Conservation (phyloP, 2,888 invertebrate genomes). For the Agrypnus murinus region DNA sequence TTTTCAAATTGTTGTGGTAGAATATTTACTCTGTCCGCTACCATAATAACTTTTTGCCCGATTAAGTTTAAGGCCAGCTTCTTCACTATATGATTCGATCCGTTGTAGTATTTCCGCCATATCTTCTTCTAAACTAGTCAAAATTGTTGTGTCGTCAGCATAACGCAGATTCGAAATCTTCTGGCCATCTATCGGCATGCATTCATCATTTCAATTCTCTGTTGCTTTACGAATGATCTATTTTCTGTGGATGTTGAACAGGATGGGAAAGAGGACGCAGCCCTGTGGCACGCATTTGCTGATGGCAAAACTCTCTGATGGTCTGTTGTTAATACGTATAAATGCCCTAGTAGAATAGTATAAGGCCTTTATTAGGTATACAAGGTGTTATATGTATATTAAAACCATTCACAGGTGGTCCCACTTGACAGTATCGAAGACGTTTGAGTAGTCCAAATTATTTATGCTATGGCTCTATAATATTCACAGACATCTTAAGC, state of each 20-base stretch:
- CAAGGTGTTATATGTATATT: slow-evolving; percentile 5
- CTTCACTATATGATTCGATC: slow-evolving; percentile 10
- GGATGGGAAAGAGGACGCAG: slow-evolving; percentile 16
- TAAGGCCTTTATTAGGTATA: slow-evolving; percentile 23
- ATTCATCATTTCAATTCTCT: slow-evolving; percentile 15
- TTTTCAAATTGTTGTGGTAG: no score
- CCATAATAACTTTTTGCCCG: slow-evolving; percentile 20
- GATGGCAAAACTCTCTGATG: slow-evolving; percentile 6
- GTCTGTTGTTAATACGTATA: background rate
- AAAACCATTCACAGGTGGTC: slow-evolving; percentile 10
- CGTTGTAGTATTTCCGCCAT: no score
- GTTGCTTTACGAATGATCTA: slow-evolving; percentile 9
- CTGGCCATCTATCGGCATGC: no score
- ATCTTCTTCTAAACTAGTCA: slow-evolving; percentile 4
- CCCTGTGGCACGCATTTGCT: background rate
- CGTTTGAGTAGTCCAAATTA: background rate
- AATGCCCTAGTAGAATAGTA: slow-evolving; percentile 2
- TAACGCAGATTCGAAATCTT: background rate
- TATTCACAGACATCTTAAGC: slow-evolving; percentile 1
- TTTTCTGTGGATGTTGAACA: slow-evolving; percentile 11
- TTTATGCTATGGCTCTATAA: slow-evolving; percentile 1
- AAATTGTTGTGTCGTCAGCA: no score
- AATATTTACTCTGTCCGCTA: no score
- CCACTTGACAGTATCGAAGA: no score
- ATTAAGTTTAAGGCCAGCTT: no score